These are phyloP conservation scores for Esperia sulphurella DNA, from an alignment of 2,888 invertebrate genomes.

Conservation along the genomic window DNA sequence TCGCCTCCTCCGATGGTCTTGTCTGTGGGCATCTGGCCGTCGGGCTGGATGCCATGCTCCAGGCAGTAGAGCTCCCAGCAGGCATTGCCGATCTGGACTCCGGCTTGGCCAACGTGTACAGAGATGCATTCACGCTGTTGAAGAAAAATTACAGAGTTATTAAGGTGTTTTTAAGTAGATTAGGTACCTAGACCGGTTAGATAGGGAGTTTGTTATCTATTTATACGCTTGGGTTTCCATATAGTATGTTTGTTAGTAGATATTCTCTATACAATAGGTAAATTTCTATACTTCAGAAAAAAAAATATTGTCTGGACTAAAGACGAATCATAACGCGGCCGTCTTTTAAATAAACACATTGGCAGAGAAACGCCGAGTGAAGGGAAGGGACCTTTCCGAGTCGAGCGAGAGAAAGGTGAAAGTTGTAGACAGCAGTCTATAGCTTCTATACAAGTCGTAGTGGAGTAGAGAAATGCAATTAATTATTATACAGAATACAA, in stretches of 20 bases:
- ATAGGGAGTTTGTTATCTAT: too few relatives aligned
- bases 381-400: background rate
- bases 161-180: background rate
- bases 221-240: too few relatives aligned
- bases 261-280: too few relatives aligned
- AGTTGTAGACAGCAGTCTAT: conserved; percentile 17
- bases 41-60: conserved; percentile 95
- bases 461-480: too few relatives aligned
- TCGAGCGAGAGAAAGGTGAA: conserved; percentile 30
- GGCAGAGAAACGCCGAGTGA: background rate
- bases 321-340: too few relatives aligned
- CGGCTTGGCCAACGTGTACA: conserved; percentile 81
- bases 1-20: conserved; percentile 94
- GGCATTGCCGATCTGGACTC: conserved; percentile 94
- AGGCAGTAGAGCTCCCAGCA: conserved; percentile 94
- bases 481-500: too few relatives aligned
- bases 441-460: background rate
- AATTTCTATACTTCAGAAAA: too few relatives aligned
- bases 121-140: conserved; percentile 82
- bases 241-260: too few relatives aligned
- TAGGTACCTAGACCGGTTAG: background rate
- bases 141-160: conserved; percentile 24
- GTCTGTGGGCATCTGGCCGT: conserved; percentile 96
- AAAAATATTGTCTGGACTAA: too few relatives aligned
- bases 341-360: too few relatives aligned